Base-by-base conservation (phyloP, 2,888 invertebrate species). In the Cremastinae sp. region DNA sequence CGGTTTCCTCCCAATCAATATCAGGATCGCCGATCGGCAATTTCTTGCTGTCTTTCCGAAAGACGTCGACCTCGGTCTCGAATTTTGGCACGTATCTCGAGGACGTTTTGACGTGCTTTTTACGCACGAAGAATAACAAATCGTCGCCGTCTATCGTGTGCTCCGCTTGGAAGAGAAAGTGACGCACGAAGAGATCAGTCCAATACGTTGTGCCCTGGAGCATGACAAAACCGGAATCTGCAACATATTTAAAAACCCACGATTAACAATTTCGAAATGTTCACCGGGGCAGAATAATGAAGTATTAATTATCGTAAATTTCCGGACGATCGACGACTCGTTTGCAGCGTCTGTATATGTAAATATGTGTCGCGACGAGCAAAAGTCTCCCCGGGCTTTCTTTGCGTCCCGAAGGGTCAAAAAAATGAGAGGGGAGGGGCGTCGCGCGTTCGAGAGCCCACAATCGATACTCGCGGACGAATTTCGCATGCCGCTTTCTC, bases 1-100 rank as follows among this genome's bases (percentile, higher is more conserved):
- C 98, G 72, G 98, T 99, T 92, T 99, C 99, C 91, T 99, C 98
- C 99, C 99, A 99, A 91, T 99, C 98, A 85, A 98, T 95, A 88
- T 96, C 96, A 49, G 96, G 96, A 91, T 99, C 98, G 75, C 97
- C 97, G 86, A 98, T 96, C 62, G 99, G 99, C 86, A 98, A 92
- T 90, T 98, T 98, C 88, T 97, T 95, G 86, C 98, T 98, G 91
- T 98, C 98, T 91, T 98, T 97, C 80, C 99, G 95, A 91, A 97
- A 98, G 80, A 99, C 99, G 91, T 99, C 98, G 81, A 99, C 96
- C 90, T 96, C 96, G 87, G 97, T 97, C 95, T 97, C 96, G 90
- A 96, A 97, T 92, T 97, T 97, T 82, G 97, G 96, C 90, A 96
- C 92, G 90, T 95, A 96, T 83, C 96, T 92, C 65, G 96, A 95